Evolutionary conservation across 2,888 invertebrate genomes (phyloP), one percentile per base, ranked within the genome.

Genomic region (Sipha maydis): DNA sequence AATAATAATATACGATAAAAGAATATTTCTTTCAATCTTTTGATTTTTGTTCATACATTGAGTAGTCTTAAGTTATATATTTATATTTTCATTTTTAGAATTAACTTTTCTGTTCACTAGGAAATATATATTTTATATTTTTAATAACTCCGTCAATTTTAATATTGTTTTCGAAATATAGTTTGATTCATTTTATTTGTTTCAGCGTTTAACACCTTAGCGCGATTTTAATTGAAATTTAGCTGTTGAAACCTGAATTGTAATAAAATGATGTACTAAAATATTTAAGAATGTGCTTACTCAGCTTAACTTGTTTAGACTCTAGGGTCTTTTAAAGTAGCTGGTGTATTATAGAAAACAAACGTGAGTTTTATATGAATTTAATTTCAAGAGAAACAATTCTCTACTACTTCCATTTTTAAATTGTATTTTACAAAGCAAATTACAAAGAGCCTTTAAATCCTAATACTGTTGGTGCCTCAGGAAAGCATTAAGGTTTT

Each of bases 11-110:
- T n/a, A 25, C 9, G 11, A 9, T 34, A 28, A 28, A 21, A 67
- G 56, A 61, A 83, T 56, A 76, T 38, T 73, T 38, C 75, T 38
- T 84, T 84, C 83, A 84, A 41, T 48, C 61, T 85, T 85, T 85
- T 31, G 67, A 85, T 85, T 85, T 85, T 67, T 67, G 25, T 83
- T 38, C 56, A 21, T 38, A 38, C 41, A 67, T 67, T 67, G 5
- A 3, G 38, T 41, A 61, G 41, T 84, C 84, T 76, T 41, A 28
- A 61, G 61, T 41, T 21, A 34, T 34, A 34, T 4, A 34, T 48
- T 0, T 48, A 2, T 1, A 11, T 48, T 1, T 48, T 14, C 0
- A 48, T 11, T 48, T 48, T 48, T 48, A 48, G 7, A 48, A 48
- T 14, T 48, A 48, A 14, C 48, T 48, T 48, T 48, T 48, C 9